A percentile compares a stretch with the other conserved stretches of the same genome.
phyloP scores from a whole-genome alignment of 1,140 invertebrate genomes.

The Copidosoma floridanum region DNA sequence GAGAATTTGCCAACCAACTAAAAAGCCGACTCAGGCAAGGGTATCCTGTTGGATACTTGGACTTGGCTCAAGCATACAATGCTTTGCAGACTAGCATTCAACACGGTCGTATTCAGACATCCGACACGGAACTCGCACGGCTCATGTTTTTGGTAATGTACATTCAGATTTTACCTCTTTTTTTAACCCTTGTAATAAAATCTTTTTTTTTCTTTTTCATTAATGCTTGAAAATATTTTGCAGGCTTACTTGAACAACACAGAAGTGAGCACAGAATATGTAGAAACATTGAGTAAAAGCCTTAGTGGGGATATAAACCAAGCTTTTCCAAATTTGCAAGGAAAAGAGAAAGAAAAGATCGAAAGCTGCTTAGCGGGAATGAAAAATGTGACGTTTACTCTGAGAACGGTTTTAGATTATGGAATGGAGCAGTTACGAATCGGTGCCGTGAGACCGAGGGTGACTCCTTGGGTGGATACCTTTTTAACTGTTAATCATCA shows the following conservation, averaged over 20 bases:
- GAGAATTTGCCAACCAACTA: conserved; percentile 78
- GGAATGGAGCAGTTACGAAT: conserved; percentile 81
- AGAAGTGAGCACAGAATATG: conserved; percentile 88
- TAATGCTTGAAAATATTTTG: conserved; percentile 18
- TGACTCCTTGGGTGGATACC: conserved; percentile 83
- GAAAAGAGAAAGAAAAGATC: conserved; percentile 69
- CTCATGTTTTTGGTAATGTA: conserved; percentile 69
- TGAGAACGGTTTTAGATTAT: conserved; percentile 79
- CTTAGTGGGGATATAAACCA: conserved; percentile 70
- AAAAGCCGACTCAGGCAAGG: conserved; percentile 75
- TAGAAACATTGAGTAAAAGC: conserved; percentile 74
- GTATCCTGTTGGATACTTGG: conserved; percentile 83
- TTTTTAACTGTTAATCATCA: conserved; percentile 79
- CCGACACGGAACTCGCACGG: conserved; percentile 76
- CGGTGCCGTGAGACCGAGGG: conserved; percentile 80
- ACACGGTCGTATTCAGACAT: conserved; percentile 77
- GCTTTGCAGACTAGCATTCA: conserved; percentile 79
- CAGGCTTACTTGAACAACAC: conserved; percentile 90
- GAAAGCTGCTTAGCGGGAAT: conserved; percentile 77
- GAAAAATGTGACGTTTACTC: conserved; percentile 69
- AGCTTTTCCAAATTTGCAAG: conserved; percentile 62
- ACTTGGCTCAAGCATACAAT: conserved; percentile 76
- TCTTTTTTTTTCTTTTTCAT: background rate
- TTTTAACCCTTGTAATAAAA: too few species aligned
- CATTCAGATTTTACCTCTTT: background rate